Percentiles rank a stretch among this genome's conserved stretches.
These are phyloP conservation scores for Myotis yumanensis DNA, from an alignment of 2,113 vertebrate species.

Conservation along the genomic window DNA sequence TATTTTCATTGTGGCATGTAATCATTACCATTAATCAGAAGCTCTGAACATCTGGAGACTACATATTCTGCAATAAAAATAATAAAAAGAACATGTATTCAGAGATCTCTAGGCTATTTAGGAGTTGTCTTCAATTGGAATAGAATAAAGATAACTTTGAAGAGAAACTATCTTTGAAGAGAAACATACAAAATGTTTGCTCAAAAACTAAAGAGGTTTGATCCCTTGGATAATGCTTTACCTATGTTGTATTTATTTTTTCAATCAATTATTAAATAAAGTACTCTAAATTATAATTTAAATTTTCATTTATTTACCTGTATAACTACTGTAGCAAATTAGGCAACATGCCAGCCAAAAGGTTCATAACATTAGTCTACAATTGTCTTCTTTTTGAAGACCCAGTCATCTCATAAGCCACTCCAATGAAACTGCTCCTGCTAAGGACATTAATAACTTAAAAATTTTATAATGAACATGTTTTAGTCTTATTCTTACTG, in stretches of 20 bases:
- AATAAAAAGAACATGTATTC: conserved; percentile 25
- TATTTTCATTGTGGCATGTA: conserved; percentile 40
- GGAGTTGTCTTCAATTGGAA: not conserved
- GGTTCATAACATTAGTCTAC: not conserved
- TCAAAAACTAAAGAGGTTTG: not conserved
- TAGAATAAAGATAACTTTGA: not conserved
- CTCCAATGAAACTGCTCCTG: not conserved
- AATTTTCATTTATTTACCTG: not conserved
- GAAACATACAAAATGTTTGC: not conserved
- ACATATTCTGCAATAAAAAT: conserved; percentile 41
- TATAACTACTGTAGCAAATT: not conserved
- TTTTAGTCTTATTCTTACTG: not conserved
- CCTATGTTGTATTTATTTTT: conserved; percentile 1
- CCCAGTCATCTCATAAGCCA: not conserved
- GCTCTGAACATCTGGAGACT: conserved; percentile 55
- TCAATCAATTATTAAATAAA: not conserved
- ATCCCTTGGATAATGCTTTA: not conserved
- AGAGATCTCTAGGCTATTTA: not conserved
- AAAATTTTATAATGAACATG: not conserved
- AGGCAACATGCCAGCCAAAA: not conserved
- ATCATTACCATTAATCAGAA: conserved; percentile 57
- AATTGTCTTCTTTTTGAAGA: not conserved
- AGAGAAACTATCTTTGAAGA: not conserved
- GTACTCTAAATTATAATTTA: not conserved
- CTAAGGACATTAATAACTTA: not conserved